Base-by-base conservation (phyloP, 2,797 vertebrate species). In the Phataginus tetradactyla region DNA sequence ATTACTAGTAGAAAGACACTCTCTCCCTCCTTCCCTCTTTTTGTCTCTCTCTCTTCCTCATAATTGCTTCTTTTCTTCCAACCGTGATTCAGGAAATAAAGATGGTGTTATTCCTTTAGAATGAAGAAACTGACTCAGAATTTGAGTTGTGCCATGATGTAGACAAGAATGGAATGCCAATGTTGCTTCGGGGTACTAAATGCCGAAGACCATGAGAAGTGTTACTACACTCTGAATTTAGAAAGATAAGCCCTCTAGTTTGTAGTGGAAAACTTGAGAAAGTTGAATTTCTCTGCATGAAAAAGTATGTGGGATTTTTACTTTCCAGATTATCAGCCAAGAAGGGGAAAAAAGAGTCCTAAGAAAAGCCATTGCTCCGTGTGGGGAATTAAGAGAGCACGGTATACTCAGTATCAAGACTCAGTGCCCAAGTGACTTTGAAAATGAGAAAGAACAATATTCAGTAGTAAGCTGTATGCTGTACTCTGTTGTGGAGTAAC, bases 391-490 rank as follows among this genome's bases (percentile, higher is more conserved):
- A 34, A 13, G 1, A 53, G 21, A 17, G 5, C 61, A 21, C 61
- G 27, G 42, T 14, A 15, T 0, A 25, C 3, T 27, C 29, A 68
- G 10, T 42, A 23, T 59, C 4, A 10, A 4, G 15, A 37, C 1
- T 45, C n/a, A 45, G 59, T 12, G 49, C 21, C 4, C 57, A 49
- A 3, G 7, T 29, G 32, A 14, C 15, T 55, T 27, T 68, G 64
- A 59, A 13, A 2, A 2, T 9, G 17, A 15, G 2, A 7, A n/a
- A 42, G 39, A 72, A 34, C 8, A 13, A 29, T 15, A 23, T 4
- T 37, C 3, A 27, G 13, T 66, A 7, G 21, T 55, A 72, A 68
- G 1, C 0, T n/a, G 5, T 27, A 37, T 11, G 1, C 18, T 84
- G 9, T 57, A 1, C 21, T 84, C 12, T 91, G 18, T 20, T 37